These are phyloP conservation scores for Struthidea cinerea DNA, from an alignment of 2,113 vertebrate genomes.

Conservation along the genomic window DNA sequence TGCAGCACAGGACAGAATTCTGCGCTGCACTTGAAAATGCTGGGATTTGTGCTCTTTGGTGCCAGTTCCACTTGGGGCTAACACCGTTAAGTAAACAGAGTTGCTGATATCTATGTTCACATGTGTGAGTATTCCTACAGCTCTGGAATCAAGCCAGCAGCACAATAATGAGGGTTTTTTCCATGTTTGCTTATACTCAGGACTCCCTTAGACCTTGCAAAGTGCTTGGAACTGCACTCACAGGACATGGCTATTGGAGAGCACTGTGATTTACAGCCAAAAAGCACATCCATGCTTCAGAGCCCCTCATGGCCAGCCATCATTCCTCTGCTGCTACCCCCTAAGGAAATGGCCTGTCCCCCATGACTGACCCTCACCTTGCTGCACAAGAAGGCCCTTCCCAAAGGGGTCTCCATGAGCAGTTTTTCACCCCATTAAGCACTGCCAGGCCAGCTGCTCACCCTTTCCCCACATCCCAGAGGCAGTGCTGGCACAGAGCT, in stretches of 20 bases:
- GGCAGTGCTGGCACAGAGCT: background rate
- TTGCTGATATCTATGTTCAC: accelerated
- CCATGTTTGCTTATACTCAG: background rate
- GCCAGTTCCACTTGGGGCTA: background rate
- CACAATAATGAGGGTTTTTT: background rate
- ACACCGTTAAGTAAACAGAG: background rate
- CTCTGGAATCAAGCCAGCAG: background rate
- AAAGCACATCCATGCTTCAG: background rate
- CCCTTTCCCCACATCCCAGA: background rate
- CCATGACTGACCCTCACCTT: background rate
- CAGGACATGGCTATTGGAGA: background rate
- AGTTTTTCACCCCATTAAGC: background rate
- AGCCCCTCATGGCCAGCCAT: background rate
- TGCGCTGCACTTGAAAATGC: background rate
- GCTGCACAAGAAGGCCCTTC: background rate
- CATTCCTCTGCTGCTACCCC: accelerated
- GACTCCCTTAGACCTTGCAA: background rate
- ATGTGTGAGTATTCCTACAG: background rate
- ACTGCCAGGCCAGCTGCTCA: background rate
- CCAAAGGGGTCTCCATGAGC: background rate
- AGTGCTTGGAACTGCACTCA: background rate
- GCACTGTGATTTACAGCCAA: background rate
- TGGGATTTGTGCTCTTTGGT: background rate
- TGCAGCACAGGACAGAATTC: background rate
- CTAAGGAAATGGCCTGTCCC: accelerated